phyloP scores from a whole-genome alignment of 2,797 vertebrate genomes.

The Amniataba percoides region DNA sequence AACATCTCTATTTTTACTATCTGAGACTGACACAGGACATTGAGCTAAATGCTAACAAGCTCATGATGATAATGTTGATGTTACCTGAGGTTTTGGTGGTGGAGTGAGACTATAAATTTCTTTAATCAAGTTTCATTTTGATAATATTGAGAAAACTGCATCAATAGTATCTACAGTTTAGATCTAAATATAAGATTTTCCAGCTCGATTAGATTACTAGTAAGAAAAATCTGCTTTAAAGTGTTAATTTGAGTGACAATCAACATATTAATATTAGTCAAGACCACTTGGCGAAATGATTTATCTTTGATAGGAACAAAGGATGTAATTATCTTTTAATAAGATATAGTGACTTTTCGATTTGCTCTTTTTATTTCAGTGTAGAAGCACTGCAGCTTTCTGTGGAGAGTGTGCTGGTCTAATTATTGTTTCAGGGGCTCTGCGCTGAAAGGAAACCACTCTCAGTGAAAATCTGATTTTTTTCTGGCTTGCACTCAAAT shows the following conservation, averaged over 20 bases:
- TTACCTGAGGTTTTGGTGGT: no score
- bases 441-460: background rate
- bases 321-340: background rate
- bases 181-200: background rate
- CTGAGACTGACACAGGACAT: no score
- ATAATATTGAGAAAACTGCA: no score
- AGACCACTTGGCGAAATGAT: background rate
- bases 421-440: background rate
- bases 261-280: background rate
- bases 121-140: no score
- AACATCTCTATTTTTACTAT: no score
- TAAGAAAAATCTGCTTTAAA: no score
- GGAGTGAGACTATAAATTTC: no score
- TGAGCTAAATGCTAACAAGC: no score
- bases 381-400: background rate
- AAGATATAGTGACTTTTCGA: background rate
- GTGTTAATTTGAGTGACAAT: background rate
- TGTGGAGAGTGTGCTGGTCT: background rate
- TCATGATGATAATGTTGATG: no score
- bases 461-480: background rate
- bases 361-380: background rate
- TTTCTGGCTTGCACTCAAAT: background rate
- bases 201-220: background rate
- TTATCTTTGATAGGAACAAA: background rate
- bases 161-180: no score